Evolutionary conservation across 2,797 vertebrate species (phyloP), one percentile per base, ranked within the genome.

Genomic region (Schizopygopsis malacanthus): DNA sequence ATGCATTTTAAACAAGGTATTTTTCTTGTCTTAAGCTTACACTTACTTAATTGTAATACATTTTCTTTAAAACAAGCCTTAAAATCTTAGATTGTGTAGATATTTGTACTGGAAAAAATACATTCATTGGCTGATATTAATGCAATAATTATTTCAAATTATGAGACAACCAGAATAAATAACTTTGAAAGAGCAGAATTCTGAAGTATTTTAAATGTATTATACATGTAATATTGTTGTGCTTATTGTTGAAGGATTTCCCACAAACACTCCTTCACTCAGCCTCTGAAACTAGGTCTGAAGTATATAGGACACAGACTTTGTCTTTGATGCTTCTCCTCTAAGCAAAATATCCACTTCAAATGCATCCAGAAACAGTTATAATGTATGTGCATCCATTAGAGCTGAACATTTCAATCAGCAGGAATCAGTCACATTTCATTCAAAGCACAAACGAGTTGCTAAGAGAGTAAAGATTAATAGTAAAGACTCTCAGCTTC

Each of bases 201-300:
- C 43, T 33, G 16, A 75, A 1, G 8, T 52, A 52, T 75, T 52
- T 54, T 0, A 76, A 76, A 54, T 37, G 11, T 28, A n/a, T 47
- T 9, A 25, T 47, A 28, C 13, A 52, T 37, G 9, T 33, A 52
- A 22, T 10, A 12, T 22, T 33, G 33, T 75, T 33, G 28, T 54
- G 73, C 50, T 39, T 22, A 54, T 22, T 67, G 10, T 50, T 82
- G 72, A 89, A 90, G 88, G 88, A 59, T 20, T 91, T 13, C 79
- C 88, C 83, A 86, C 86, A 90, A 90, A 85, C 82, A 71, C 88
- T 91, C 84, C 76, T 85, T 79, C 50, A 87, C 81, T 89, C 91
- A 93, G 92, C 92, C 93, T 89, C 87, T 86, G 89, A 92, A 95
- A 93, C 87, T 83, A 91, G 92, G 92, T 93, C 92, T 92, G 70